These are phyloP conservation scores for Mellivora capensis DNA, from an alignment of 2,113 vertebrate species.

Conservation along the genomic window DNA sequence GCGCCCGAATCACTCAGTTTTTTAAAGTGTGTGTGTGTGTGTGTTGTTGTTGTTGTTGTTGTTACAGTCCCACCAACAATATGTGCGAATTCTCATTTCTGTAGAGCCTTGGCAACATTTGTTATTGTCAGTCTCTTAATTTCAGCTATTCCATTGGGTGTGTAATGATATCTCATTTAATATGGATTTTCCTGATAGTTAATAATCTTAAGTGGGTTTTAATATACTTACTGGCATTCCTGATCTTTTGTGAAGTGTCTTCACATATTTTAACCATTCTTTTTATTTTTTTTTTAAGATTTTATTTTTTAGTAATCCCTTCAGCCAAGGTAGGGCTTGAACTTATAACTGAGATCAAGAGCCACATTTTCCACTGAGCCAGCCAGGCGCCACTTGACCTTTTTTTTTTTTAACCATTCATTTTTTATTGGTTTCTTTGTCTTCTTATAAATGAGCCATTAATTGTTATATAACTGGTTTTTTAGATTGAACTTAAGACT, in stretches of 20 bases:
- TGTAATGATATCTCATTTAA: background rate
- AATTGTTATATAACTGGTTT: background rate
- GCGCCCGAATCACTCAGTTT: background rate
- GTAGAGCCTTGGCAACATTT: background rate
- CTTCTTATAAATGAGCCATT: background rate
- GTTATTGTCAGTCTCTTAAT: background rate
- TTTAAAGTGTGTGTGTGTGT: background rate
- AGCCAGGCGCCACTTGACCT: background rate
- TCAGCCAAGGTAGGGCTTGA: background rate
- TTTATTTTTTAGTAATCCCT: background rate
- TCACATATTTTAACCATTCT: background rate
- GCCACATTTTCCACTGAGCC: background rate
- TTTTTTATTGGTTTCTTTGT: background rate
- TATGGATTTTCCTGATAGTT: background rate
- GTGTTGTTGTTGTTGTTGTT: background rate
- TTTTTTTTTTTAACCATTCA: background rate
- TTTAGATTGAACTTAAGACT: background rate
- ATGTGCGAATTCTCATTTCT: background rate
- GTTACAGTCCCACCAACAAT: background rate
- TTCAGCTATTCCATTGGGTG: background rate
- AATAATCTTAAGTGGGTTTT: background rate
- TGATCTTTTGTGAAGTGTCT: background rate
- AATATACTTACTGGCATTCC: background rate
- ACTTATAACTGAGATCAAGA: background rate
- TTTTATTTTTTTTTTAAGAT: background rate